These are phyloP conservation scores for Lasioglossum figueresi DNA, from an alignment of 2,888 invertebrate genomes.

Conservation along the genomic window DNA sequence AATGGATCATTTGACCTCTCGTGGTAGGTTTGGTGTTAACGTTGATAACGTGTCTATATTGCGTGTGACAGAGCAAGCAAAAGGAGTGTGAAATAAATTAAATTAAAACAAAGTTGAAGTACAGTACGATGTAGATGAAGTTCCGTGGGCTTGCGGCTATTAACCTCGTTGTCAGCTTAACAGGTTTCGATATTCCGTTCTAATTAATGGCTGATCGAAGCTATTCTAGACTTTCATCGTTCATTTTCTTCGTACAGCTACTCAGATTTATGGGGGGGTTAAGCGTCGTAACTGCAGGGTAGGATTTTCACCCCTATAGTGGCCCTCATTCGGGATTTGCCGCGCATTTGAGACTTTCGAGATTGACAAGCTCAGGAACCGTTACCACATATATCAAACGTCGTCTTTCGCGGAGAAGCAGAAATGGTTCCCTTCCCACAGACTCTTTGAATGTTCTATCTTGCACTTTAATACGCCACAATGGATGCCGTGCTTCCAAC, in stretches of 20 bases:
- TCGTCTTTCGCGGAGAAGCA: not conserved
- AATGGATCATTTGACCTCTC: too few relatives aligned
- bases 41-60: not conserved
- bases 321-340: not conserved
- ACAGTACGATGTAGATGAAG: not conserved
- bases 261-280: not conserved
- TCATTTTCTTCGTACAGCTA: not conserved
- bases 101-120: not conserved
- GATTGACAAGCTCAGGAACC: conserved; percentile 28
- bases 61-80: not conserved
- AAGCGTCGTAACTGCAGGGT: not conserved
- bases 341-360: not conserved
- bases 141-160: not conserved
- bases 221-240: not conserved
- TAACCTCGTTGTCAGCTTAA: not conserved
- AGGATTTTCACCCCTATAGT: conserved; percentile 5
- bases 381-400: not conserved
- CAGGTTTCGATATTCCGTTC: not conserved
- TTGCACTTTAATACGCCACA: not conserved
- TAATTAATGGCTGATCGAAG: not conserved
- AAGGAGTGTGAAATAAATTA: not conserved
- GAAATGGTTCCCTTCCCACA: not conserved
- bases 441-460: not conserved
- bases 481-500: not conserved
- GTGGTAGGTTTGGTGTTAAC: too few relatives aligned